Evolutionary conservation across 2,888 invertebrate genomes (phyloP).

Genomic region (Cepaea hortensis): DNA sequence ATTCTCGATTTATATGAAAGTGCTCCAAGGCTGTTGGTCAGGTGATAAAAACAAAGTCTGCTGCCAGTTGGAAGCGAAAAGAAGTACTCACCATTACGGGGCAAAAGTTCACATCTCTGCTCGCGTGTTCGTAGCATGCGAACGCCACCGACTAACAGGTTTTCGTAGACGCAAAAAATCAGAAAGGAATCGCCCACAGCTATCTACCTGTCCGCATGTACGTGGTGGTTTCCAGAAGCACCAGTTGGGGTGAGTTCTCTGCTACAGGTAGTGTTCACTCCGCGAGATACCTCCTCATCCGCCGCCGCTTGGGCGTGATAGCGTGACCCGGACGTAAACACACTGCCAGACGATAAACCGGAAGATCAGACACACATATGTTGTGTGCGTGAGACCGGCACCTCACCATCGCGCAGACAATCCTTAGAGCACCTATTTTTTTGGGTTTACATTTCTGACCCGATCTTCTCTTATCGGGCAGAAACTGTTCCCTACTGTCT

Average conservation of each 20-base stretch:
- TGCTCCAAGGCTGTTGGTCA: too few species aligned
- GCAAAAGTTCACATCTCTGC: too few species aligned
- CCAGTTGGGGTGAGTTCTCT: not conserved
- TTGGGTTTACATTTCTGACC: too few species aligned
- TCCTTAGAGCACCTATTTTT: not conserved
- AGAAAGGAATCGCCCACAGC: not conserved
- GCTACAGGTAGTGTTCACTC: not conserved
- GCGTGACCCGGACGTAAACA: slow-evolving; percentile 16
- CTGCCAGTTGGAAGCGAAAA: too few species aligned
- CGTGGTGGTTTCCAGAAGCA: not conserved
- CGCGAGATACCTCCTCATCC: not conserved
- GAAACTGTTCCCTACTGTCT: too few species aligned
- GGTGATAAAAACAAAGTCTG: too few species aligned
- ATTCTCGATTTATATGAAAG: too few species aligned
- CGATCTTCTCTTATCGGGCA: too few species aligned
- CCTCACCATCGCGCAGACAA: not conserved
- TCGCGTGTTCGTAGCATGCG: too few species aligned
- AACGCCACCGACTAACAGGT: too few species aligned
- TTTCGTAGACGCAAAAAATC: too few species aligned
- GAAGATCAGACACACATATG: not conserved
- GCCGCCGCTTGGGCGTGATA: not conserved
- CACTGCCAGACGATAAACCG: not conserved
- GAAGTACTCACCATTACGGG: not conserved
- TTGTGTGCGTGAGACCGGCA: not conserved
- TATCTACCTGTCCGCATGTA: slow-evolving; percentile 2